phyloP scores from a whole-genome alignment of 1,140 invertebrate genomes.

The Nixonia krombeini region DNA sequence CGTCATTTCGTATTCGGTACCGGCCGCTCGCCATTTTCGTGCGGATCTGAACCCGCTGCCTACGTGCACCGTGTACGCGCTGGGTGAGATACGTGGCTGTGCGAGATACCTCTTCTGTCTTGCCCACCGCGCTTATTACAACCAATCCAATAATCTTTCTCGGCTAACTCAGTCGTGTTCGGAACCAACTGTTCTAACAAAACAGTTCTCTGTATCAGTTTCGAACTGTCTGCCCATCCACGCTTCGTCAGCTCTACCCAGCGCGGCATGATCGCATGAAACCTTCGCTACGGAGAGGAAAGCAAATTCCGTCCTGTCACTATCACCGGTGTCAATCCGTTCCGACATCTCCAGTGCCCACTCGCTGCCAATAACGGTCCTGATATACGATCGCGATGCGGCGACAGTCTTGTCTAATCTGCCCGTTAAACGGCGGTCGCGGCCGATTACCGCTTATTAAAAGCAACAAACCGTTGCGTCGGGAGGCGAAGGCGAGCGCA shows the following conservation, averaged over 20 bases:
- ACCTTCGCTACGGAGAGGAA: too few species aligned
- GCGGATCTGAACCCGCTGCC: constrained; percentile 30
- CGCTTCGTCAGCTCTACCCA: too few species aligned
- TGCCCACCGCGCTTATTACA: too few species aligned
- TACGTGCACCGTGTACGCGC: constrained; percentile 27
- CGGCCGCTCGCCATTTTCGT: constrained; percentile 50
- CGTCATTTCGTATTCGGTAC: constrained; percentile 51
- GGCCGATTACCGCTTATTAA: constrained; percentile 44
- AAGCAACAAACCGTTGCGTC: constrained; percentile 40
- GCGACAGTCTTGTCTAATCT: constrained; percentile 43
- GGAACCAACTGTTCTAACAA: too few species aligned
- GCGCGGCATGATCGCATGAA: too few species aligned
- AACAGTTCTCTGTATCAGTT: too few species aligned
- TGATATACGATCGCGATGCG: constrained; percentile 34
- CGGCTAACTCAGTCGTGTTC: too few species aligned
- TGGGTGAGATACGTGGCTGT: constrained; percentile 8
- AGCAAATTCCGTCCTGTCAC: too few species aligned
- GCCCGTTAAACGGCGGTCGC: constrained; percentile 37
- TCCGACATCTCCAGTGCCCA: constrained; percentile 21
- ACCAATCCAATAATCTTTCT: too few species aligned
- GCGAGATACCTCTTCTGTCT: too few species aligned
- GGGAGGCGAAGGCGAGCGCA: constrained; percentile 41
- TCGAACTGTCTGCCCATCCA: too few species aligned
- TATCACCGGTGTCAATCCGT: too few species aligned
- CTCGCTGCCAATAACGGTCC: constrained; percentile 29